phyloP scores from a whole-genome alignment of 2,797 vertebrate genomes.

The Falco berigora region DNA sequence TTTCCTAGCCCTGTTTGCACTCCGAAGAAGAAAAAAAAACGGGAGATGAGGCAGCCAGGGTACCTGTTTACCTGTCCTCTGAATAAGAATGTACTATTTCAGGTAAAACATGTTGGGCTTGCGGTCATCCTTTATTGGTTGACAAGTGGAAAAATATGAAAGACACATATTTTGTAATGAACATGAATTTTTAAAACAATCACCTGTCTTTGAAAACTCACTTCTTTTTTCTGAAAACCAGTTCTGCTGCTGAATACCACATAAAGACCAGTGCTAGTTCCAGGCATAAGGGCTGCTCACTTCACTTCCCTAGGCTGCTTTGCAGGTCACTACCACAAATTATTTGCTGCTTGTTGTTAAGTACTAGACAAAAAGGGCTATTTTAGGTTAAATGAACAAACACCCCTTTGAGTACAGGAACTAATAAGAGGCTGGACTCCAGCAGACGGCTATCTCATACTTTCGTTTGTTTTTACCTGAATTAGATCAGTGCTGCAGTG shows the following conservation, averaged over 20 bases:
- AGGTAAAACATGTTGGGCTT: background rate
- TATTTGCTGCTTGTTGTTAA: background rate
- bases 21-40: background rate
- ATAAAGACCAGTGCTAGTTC: fast-evolving
- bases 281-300: background rate
- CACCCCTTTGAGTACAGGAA: background rate
- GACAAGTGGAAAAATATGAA: background rate
- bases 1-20: background rate
- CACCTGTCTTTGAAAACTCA: background rate
- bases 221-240: background rate
- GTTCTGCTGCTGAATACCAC: background rate
- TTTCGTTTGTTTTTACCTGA: constrained; percentile 42
- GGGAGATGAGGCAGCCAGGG: background rate
- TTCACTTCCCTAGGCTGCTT: background rate
- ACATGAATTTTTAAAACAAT: background rate
- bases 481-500: background rate
- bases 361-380: background rate
- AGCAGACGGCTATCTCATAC: background rate
- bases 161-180: background rate
- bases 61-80: background rate
- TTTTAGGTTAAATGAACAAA: background rate
- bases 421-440: background rate
- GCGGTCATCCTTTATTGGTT: background rate
- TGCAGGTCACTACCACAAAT: background rate
- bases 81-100: background rate